Evolutionary conservation across 2,888 invertebrate species (phyloP).

Genomic region (Cotesia congregata): DNA sequence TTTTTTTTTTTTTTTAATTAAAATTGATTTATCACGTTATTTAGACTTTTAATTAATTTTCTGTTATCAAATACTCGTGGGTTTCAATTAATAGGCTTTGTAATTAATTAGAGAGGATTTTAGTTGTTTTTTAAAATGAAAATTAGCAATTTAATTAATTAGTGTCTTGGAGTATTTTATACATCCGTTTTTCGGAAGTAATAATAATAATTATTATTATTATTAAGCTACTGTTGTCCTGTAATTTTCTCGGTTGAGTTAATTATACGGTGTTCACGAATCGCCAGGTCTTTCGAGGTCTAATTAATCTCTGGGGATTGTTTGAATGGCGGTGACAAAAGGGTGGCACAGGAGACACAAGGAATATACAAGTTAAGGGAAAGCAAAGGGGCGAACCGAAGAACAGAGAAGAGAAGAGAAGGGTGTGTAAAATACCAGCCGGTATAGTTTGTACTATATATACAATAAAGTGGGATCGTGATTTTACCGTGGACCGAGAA

Average conservation of each 20-base stretch:
- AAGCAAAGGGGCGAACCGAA: conserved; percentile 10
- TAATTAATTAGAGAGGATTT: background rate
- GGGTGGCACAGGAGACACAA: conserved; percentile 2
- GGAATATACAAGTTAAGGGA: background rate
- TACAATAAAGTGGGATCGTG: conserved; percentile 12
- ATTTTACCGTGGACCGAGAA: conserved; percentile 26
- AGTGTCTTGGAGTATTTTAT: background rate
- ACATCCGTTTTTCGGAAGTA: background rate
- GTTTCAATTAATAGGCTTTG: background rate
- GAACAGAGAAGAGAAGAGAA: background rate
- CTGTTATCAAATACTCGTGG: background rate
- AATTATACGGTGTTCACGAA: conserved; percentile 28
- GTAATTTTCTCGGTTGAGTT: conserved; percentile 26
- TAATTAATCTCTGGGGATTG: conserved; percentile 42
- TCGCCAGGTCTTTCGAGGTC: conserved; percentile 18
- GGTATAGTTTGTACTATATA: background rate
- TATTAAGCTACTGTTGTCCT: conserved; percentile 1
- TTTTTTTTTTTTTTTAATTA: background rate
- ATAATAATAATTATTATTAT: background rate
- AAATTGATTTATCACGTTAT: background rate
- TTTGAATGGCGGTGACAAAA: conserved; percentile 36
- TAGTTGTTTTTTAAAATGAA: background rate
- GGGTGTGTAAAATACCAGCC: background rate
- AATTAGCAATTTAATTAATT: background rate
- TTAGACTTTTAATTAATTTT: background rate